phyloP scores from a whole-genome alignment of 2,797 vertebrate genomes.

The Rousettus madagascariensis region DNA sequence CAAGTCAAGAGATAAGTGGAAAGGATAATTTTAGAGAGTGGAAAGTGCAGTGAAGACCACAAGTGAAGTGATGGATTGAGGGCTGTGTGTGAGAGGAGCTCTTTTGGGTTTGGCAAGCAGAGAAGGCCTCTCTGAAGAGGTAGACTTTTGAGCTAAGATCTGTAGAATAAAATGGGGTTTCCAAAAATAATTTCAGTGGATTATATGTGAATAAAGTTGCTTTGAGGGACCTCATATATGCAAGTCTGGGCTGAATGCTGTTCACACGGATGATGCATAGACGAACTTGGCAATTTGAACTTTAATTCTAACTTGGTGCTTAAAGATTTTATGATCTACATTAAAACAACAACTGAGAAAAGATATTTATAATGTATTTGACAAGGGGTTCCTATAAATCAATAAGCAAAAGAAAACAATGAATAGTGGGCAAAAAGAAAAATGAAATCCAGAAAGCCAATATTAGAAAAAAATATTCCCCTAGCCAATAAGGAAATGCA shows the following conservation, averaged over 20 bases:
- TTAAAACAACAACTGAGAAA: not conserved
- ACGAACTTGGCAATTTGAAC: not conserved
- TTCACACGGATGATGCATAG: too few species aligned
- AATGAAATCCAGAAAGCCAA: not conserved
- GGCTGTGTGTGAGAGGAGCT: too few species aligned
- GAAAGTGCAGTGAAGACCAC: not conserved
- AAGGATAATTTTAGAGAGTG: not conserved
- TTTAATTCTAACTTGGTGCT: not conserved
- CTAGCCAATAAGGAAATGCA: not conserved
- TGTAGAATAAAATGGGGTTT: not conserved
- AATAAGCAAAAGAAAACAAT: not conserved
- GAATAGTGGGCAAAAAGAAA: not conserved
- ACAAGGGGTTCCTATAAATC: not conserved
- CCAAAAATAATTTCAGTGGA: conserved; percentile 36
- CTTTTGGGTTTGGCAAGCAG: not conserved
- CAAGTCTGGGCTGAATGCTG: not conserved
- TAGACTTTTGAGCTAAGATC: not conserved
- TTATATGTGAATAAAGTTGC: not conserved
- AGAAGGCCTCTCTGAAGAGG: not conserved
- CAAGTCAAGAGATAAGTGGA: not conserved
- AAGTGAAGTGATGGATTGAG: not conserved
- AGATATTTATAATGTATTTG: not conserved
- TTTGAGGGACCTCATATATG: not conserved
- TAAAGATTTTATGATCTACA: not conserved
- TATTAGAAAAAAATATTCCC: not conserved